phyloP scores from a whole-genome alignment of 2,888 invertebrate species.

The Archips crataeganus region DNA sequence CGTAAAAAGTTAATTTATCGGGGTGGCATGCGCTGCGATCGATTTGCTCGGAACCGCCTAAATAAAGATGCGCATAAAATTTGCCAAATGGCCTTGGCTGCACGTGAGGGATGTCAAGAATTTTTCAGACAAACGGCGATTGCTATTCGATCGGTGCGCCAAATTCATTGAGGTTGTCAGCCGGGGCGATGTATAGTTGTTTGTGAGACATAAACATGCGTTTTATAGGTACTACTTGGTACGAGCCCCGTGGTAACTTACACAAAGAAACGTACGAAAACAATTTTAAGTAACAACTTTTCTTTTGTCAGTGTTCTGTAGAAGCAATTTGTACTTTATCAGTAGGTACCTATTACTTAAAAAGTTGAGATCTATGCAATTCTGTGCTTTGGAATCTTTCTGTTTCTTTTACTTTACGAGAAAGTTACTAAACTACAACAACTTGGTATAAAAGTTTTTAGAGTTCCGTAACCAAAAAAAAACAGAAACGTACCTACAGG shows the following conservation, averaged over 20 bases:
- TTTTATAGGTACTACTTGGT: slow-evolving; percentile 1
- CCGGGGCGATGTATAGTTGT: not conserved
- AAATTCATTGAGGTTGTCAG: slow-evolving; percentile 13
- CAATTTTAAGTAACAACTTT: not conserved
- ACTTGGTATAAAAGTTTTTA: too few relatives aligned
- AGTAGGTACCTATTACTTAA: not conserved
- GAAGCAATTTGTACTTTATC: not conserved
- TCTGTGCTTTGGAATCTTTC: not conserved
- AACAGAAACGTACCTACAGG: too few relatives aligned
- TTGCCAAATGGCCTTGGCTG: slow-evolving; percentile 66
- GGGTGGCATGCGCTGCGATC: slow-evolving; percentile 78
- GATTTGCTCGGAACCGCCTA: slow-evolving; percentile 68
- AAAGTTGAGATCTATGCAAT: not conserved
- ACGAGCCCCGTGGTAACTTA: not conserved
- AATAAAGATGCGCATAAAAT: slow-evolving; percentile 79
- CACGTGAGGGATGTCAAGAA: slow-evolving; percentile 61
- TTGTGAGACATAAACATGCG: not conserved
- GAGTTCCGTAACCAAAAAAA: too few relatives aligned
- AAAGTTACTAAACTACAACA: too few relatives aligned
- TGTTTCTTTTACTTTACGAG: not conserved
- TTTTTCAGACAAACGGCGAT: slow-evolving; percentile 53
- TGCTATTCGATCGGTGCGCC: slow-evolving; percentile 19
- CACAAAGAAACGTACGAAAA: not conserved
- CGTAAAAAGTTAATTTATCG: slow-evolving; percentile 82
- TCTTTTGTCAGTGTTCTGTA: too few relatives aligned